phyloP scores from a whole-genome alignment of 1,140 invertebrate genomes.

The Micrasema minimum region DNA sequence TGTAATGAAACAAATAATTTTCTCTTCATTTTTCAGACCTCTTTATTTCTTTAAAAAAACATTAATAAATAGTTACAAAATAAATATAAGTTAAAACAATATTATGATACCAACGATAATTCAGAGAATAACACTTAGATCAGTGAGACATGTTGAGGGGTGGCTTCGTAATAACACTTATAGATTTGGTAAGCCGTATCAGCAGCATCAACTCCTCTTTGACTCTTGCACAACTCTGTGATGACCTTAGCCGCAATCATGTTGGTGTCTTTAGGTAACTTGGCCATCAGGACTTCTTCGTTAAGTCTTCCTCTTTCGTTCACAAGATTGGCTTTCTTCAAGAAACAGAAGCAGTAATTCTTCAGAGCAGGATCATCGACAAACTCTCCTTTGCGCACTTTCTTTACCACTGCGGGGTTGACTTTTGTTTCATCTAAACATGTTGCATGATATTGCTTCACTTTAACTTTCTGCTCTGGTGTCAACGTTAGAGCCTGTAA shows the following conservation, averaged over 20 bases:
- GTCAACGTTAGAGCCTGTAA: conserved; percentile 41
- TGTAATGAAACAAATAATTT: too few species aligned
- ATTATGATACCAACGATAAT: neutral
- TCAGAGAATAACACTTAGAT: conserved; percentile 25
- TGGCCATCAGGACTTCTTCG: conserved; percentile 56
- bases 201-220: conserved; percentile 57
- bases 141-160: conserved; percentile 51
- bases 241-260: conserved; percentile 53
- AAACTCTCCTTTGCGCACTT: conserved; percentile 57
- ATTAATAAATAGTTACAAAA: neutral
- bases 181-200: conserved; percentile 64
- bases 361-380: conserved; percentile 55
- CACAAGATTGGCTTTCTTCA: conserved; percentile 56
- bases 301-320: conserved; percentile 56
- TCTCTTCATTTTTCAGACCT: too few species aligned
- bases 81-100: too few species aligned
- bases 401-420: conserved; percentile 55
- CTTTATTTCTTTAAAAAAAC: too few species aligned
- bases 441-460: conserved; percentile 45
- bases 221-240: conserved; percentile 55
- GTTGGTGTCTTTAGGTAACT: conserved; percentile 55
- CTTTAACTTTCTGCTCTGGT: conserved; percentile 49
- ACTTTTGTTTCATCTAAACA: conserved; percentile 57
- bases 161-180: conserved; percentile 64
- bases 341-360: conserved; percentile 58